These are phyloP conservation scores for Apodemus agrarius DNA, from an alignment of 2,797 vertebrate genomes.

Conservation along the genomic window DNA sequence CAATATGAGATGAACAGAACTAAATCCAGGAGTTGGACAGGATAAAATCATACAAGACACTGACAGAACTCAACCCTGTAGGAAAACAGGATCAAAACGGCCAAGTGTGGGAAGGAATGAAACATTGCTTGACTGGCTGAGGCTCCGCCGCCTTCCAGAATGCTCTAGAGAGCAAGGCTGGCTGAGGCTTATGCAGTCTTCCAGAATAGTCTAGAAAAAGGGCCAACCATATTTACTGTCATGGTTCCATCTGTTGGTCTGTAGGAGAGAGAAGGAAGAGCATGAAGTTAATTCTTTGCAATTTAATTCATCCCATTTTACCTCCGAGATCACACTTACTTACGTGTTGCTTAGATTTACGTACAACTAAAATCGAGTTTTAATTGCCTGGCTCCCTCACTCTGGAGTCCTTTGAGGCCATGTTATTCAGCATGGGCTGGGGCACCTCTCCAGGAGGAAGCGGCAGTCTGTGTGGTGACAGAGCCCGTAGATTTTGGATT, in stretches of 20 bases:
- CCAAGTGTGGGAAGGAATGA: neutral
- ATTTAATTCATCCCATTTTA: constrained; percentile 44
- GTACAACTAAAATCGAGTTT: constrained; percentile 19
- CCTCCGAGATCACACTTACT: constrained; percentile 4
- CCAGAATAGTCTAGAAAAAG: constrained; percentile 3
- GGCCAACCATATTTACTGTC: neutral
- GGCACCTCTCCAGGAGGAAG: constrained; percentile 31
- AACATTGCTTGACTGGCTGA: neutral
- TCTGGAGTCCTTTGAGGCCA: constrained; percentile 44
- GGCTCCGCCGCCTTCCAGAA: neutral
- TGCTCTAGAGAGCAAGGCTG: neutral
- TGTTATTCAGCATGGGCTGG: neutral
- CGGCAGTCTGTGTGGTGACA: constrained; percentile 16
- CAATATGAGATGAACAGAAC: neutral
- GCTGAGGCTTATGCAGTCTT: neutral
- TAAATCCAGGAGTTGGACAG: neutral
- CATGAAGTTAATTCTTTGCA: constrained; percentile 43
- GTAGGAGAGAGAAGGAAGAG: constrained; percentile 39
- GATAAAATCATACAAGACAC: neutral
- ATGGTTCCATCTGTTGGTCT: constrained; percentile 20
- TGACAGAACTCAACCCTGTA: neutral
- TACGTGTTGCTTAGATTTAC: neutral
- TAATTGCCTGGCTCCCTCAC: constrained; percentile 1
- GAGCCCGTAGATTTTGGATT: constrained; percentile 21
- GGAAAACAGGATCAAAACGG: neutral